Base-by-base conservation (phyloP, 2,113 vertebrate species). In the Gambusia affinis region DNA sequence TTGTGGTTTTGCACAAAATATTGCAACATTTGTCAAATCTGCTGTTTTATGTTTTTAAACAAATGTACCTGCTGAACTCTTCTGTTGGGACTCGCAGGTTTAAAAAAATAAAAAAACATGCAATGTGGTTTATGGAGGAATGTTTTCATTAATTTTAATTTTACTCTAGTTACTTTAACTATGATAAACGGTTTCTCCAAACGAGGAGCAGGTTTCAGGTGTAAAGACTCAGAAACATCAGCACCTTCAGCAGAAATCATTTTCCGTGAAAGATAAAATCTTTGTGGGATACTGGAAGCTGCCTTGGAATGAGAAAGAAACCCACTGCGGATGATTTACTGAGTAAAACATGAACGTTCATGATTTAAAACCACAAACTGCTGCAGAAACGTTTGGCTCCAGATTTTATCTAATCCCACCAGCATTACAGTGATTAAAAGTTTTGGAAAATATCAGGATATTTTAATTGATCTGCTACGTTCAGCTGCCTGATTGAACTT, bases 131-230 rank as follows among this genome's bases (percentile, higher is more conserved):
- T 27, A 1, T 15, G 39, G 60, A 47, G 57, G 57, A 78, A 72
- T 61, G 37, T 51, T 67, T 7, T 72, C 37, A 78, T 78, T 35
- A 78, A 67, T 12, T 72, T 57, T 67, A 60, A 78, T 72, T 39
- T 17, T 66, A 65, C 8, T 35, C 12, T 39, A 22, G 33, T 33
- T 65, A 7, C 12, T 19, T 22, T 51, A 51, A 51, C 19, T 17
- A 54, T 24, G 47, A 54, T 54, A 54, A 54, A 54, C 17, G 8
- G 47, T 54, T 8, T 47, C 17, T 47, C 17, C 44, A 47, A 47
- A 47, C 15, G 6, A 27, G 17, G 17, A 47, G 3, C 15, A 4
- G 44, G 3, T 47, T 14, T 51, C 5, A 15, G 17, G 14, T 51
- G 4, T 4, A 22, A 47, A 44, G 42, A 17, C 3, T 44, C 15